Conservation (phyloP, 1,140 invertebrate species). For the Procambarus clarkii region DNA sequence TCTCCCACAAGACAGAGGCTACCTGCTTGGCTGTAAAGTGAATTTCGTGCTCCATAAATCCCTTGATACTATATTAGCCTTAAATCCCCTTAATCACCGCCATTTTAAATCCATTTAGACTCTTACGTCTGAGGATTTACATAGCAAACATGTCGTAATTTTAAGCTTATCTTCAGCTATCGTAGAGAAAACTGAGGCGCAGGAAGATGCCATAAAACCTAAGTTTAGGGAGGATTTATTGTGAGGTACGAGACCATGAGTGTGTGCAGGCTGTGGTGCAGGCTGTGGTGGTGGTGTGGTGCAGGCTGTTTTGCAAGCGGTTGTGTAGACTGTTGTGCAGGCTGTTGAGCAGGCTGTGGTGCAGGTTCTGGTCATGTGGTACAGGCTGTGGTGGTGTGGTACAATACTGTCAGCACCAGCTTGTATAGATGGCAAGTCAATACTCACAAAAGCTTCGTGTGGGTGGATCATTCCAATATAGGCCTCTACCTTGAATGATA, state of each 20-base stretch:
- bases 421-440: too few species aligned
- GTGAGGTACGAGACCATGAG: not conserved
- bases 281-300: too few species aligned
- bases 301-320: too few species aligned
- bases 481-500: too few species aligned
- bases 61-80: not conserved
- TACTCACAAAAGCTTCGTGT: too few species aligned
- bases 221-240: not conserved
- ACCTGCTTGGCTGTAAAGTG: not conserved
- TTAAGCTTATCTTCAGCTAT: not conserved
- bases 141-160: conserved; percentile 4
- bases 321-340: too few species aligned
- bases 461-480: too few species aligned
- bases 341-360: too few species aligned
- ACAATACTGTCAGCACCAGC: too few species aligned
- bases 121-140: not conserved
- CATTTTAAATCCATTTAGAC: conserved; percentile 21
- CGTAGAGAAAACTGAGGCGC: not conserved
- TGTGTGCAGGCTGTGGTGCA: too few species aligned
- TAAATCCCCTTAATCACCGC: not conserved
- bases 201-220: not conserved
- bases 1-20: not conserved
- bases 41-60: not conserved
- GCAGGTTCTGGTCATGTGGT: too few species aligned
- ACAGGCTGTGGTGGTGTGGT: too few species aligned